These are phyloP conservation scores for Amazona vittata DNA, from an alignment of 2,113 vertebrate species.

Conservation along the genomic window DNA sequence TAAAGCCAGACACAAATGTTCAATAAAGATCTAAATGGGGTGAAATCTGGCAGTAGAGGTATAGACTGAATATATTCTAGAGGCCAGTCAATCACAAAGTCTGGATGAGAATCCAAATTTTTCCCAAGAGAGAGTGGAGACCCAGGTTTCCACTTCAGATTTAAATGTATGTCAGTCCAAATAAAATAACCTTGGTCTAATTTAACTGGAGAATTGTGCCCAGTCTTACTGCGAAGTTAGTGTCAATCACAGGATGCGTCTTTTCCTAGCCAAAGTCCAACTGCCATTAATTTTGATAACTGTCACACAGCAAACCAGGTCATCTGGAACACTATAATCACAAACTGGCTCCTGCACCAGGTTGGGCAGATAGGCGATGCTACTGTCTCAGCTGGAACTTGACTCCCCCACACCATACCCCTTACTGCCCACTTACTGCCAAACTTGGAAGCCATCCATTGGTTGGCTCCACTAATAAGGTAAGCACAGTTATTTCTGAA, in stretches of 20 bases:
- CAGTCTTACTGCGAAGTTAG: conserved; percentile 9
- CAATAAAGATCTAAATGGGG: not conserved
- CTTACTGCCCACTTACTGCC: not conserved
- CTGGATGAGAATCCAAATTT: not conserved
- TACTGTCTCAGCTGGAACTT: not conserved
- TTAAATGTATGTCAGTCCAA: not conserved
- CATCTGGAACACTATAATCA: not conserved
- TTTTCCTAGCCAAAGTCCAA: not conserved
- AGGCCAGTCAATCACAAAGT: not conserved
- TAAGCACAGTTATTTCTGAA: not conserved
- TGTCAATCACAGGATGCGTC: conserved; percentile 15
- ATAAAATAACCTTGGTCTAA: conserved; percentile 30
- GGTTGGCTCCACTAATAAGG: not conserved
- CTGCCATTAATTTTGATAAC: conserved; percentile 42
- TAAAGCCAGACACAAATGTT: not conserved
- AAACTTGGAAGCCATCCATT: not conserved
- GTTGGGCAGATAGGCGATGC: not conserved
- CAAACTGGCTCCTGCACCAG: not conserved
- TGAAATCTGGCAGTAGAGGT: not conserved
- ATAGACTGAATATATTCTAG: not conserved
- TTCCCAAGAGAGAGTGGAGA: not conserved
- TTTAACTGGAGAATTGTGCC: not conserved
- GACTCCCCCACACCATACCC: not conserved
- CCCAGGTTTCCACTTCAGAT: not conserved
- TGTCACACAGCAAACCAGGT: conserved; percentile 24